phyloP scores from a whole-genome alignment of 2,888 invertebrate genomes.

The Poecilus cupreus region DNA sequence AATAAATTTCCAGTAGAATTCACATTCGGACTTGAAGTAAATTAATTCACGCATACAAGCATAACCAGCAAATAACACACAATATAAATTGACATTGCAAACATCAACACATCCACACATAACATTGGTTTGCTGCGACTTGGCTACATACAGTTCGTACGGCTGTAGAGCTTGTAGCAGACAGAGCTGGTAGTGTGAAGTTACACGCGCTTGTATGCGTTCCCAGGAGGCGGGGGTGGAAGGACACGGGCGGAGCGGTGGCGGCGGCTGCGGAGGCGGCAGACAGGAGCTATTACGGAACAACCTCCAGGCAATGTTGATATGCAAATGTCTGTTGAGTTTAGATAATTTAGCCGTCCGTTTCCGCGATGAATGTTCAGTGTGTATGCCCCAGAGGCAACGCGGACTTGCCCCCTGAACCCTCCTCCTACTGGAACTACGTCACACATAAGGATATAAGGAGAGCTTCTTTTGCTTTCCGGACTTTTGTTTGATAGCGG shows the following conservation, averaged over 20 bases:
- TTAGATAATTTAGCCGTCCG: slow-evolving; percentile 65
- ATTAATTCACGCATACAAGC: slow-evolving; percentile 27
- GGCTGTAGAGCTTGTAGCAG: slow-evolving; percentile 24
- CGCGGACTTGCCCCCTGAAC: slow-evolving; percentile 4
- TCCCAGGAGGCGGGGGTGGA: not conserved
- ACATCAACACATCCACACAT: slow-evolving; percentile 37
- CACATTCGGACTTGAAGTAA: slow-evolving; percentile 4
- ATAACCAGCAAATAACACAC: slow-evolving; percentile 29
- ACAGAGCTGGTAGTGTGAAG: slow-evolving; percentile 17
- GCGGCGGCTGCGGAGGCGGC: not conserved
- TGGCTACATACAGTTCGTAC: not conserved
- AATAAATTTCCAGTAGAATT: not conserved
- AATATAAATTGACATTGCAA: slow-evolving; percentile 44
- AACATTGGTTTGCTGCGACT: slow-evolving; percentile 3
- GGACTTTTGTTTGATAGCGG: not conserved
- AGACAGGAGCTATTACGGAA: slow-evolving; percentile 60
- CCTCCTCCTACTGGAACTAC: not conserved
- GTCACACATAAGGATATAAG: not conserved
- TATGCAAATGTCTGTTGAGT: slow-evolving; percentile 66
- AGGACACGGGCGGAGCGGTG: slow-evolving; percentile 2
- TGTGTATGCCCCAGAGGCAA: slow-evolving; percentile 52
- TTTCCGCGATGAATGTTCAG: slow-evolving; percentile 60
- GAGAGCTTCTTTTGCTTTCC: not conserved
- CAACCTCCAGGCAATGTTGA: slow-evolving; percentile 64
- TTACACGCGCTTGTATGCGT: slow-evolving; percentile 3